These are phyloP conservation scores for Nemoura dubitans DNA, from an alignment of 2,888 invertebrate genomes.

Conservation along the genomic window DNA sequence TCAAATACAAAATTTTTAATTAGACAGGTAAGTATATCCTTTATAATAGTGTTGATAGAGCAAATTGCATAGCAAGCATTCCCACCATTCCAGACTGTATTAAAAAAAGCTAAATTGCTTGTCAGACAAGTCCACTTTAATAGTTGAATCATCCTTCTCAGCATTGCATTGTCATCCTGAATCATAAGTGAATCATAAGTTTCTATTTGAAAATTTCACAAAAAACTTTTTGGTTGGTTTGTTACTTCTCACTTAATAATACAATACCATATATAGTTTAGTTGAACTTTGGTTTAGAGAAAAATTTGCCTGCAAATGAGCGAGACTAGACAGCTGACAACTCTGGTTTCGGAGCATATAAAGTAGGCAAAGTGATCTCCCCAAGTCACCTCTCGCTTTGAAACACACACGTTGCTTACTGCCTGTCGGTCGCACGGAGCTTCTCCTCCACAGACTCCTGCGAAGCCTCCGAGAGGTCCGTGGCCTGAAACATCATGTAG, in stretches of 20 bases:
- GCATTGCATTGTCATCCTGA: constrained; percentile 46
- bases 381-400: constrained; percentile 35
- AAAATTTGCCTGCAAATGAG: constrained; percentile 47
- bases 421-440: constrained; percentile 93
- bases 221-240: constrained; percentile 43
- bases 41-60: constrained; percentile 45
- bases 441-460: constrained; percentile 94
- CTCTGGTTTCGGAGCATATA: constrained; percentile 43
- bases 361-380: constrained; percentile 47
- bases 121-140: constrained; percentile 34
- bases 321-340: constrained; percentile 46
- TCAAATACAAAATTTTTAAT: constrained; percentile 48
- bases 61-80: constrained; percentile 33
- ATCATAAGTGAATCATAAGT: constrained; percentile 39
- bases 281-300: constrained; percentile 44
- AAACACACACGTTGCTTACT: constrained; percentile 62
- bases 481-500: constrained; percentile 71
- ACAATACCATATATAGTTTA: constrained; percentile 49
- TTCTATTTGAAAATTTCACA: constrained; percentile 44
- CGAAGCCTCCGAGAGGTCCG: constrained; percentile 92
- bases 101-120: constrained; percentile 28
- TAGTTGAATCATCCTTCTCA: constrained; percentile 42
- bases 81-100: constrained; percentile 34
- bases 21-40: constrained; percentile 35
- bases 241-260: constrained; percentile 49